Evolutionary conservation across 2,888 invertebrate species (phyloP).

Genomic region (Trissolcus japonicus): DNA sequence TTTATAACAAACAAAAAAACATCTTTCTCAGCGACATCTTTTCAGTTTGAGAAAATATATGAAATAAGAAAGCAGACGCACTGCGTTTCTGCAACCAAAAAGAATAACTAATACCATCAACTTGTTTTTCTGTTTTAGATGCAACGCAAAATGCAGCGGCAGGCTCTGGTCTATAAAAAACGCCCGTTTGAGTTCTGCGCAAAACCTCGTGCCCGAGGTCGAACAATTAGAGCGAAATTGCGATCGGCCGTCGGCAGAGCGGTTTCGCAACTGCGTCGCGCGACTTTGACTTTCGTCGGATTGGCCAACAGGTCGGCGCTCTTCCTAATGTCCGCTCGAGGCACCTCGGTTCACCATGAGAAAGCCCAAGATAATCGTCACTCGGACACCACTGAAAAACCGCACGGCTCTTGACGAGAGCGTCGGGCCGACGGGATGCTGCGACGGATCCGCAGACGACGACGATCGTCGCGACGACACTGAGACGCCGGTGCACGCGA

Average conservation of each 20-base stretch:
- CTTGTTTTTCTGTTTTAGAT: no score
- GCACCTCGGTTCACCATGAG: not conserved
- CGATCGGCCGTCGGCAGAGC: slow-evolving; percentile 41
- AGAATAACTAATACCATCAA: no score
- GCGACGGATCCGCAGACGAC: slow-evolving; percentile 62
- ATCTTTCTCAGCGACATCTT: not conserved
- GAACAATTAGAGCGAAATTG: slow-evolving; percentile 49
- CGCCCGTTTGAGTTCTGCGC: slow-evolving; percentile 28
- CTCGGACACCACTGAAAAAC: slow-evolving; percentile 14
- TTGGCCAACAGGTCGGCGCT: slow-evolving; percentile 38
- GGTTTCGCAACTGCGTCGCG: slow-evolving; percentile 48
- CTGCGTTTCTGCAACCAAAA: no score
- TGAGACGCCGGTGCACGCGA: slow-evolving; percentile 73
- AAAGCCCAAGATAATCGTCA: not conserved
- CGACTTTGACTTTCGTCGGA: slow-evolving; percentile 50
- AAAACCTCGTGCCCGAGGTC: slow-evolving; percentile 47
- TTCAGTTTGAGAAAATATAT: not conserved
- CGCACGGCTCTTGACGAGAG: not conserved
- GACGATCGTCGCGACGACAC: slow-evolving; percentile 75
- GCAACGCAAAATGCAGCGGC: slow-evolving; percentile 1
- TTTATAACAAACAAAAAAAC: no score
- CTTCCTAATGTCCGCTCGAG: not conserved
- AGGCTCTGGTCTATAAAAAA: slow-evolving; percentile 17
- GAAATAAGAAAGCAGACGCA: no score
- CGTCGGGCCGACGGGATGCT: slow-evolving; percentile 3